These are phyloP conservation scores for Seriola aureovittata DNA, from an alignment of 2,113 vertebrate genomes.

Conservation along the genomic window DNA sequence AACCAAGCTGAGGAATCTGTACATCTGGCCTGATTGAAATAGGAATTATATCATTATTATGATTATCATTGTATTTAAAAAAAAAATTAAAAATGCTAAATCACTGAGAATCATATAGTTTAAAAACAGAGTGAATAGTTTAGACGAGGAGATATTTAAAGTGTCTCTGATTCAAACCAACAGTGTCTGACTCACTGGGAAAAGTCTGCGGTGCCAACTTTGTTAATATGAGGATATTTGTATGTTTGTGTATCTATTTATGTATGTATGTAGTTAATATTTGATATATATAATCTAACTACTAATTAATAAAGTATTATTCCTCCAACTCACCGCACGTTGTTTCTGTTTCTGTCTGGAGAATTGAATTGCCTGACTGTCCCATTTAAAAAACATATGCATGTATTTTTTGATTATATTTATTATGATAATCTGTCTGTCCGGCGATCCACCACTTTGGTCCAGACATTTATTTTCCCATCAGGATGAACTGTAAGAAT, in stretches of 20 bases:
- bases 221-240: conserved; percentile 40
- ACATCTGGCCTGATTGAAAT: conserved; percentile 11
- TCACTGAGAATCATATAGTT: conserved; percentile 1
- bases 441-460: too few relatives aligned
- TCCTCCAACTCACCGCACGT: background rate
- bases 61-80: conserved; percentile 7
- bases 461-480: too few relatives aligned
- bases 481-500: too few relatives aligned
- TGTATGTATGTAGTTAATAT: conserved; percentile 45
- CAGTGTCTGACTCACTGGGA: conserved; percentile 1
- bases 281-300: conserved; percentile 30
- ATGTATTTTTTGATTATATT: too few relatives aligned
- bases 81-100: background rate
- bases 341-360: background rate
- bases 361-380: too few relatives aligned
- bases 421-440: too few relatives aligned
- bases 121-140: background rate
- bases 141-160: conserved; percentile 14
- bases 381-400: too few relatives aligned
- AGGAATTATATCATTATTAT: background rate
- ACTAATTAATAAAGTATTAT: conserved; percentile 46
- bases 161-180: conserved; percentile 28
- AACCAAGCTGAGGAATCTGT: conserved; percentile 20
- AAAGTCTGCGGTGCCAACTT: conserved; percentile 31
- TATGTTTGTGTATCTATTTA: conserved; percentile 49